Percentiles rank a stretch among this genome's conserved stretches.
Conservation (phyloP, 2,888 invertebrate species). For the Cerceris ruficornis region DNA sequence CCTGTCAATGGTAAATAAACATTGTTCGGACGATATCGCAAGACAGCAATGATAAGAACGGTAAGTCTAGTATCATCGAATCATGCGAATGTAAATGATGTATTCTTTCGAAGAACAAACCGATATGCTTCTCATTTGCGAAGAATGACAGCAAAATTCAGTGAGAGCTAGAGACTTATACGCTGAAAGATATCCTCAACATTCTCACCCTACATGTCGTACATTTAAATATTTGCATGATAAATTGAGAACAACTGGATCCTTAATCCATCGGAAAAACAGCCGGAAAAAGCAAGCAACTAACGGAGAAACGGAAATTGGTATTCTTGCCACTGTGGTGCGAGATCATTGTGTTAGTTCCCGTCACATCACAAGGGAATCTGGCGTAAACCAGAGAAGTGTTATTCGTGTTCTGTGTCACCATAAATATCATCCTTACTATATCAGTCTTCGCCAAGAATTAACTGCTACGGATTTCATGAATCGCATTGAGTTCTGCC, state of each 20-base stretch:
- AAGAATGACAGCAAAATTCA: conserved; percentile 26
- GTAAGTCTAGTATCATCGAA: no score
- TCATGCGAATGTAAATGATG: conserved; percentile 11
- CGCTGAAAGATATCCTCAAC: conserved; percentile 8
- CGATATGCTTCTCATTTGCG: conserved; percentile 31
- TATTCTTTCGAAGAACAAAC: conserved; percentile 29
- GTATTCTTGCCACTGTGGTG: conserved; percentile 1
- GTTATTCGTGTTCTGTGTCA: no score
- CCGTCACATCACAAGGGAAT: no score
- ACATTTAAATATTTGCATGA: background rate
- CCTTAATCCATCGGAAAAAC: background rate
- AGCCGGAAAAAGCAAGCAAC: background rate
- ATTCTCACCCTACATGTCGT: background rate
- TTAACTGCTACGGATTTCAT: no score
- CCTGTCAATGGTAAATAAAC: no score
- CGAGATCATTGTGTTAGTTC: no score
- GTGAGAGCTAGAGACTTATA: conserved; percentile 20
- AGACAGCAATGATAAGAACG: no score
- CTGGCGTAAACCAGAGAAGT: no score
- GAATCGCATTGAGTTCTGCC: no score
- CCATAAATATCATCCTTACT: no score
- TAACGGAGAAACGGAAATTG: background rate
- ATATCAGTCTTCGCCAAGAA: no score
- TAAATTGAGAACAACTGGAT: conserved; percentile 6
- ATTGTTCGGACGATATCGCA: no score